Conservation (phyloP, 2,113 vertebrate species). For the Trochalopteron elliotii region DNA sequence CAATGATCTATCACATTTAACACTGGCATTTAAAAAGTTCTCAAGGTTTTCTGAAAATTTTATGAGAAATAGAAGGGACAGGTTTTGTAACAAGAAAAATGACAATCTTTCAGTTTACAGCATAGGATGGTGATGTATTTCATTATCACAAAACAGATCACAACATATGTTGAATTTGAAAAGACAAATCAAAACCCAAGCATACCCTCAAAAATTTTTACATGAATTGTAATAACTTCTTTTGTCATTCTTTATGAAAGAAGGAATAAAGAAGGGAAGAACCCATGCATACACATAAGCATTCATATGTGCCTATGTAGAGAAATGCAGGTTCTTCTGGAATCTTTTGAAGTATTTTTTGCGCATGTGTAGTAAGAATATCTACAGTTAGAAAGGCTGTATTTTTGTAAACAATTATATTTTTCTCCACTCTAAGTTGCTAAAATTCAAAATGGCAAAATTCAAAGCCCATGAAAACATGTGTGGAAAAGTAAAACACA, state of each 20-base stretch:
- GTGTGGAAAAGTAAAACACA: rapidly evolving
- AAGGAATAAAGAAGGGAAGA: background rate
- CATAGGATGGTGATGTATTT: background rate
- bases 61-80: background rate
- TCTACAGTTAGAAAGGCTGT: background rate
- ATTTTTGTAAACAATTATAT: background rate
- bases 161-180: background rate
- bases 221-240: background rate
- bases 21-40: background rate
- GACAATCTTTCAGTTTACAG: background rate
- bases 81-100: background rate
- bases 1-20: background rate
- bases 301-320: background rate
- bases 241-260: background rate
- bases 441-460: background rate
- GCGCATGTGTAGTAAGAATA: background rate
- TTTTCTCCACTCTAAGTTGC: background rate
- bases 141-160: background rate
- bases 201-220: background rate
- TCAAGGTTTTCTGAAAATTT: background rate
- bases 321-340: background rate
- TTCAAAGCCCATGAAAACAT: background rate
- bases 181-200: background rate
- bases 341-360: background rate
- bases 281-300: background rate